Conservation (phyloP, 2,888 invertebrate species). For the Luffia ferchaultella region DNA sequence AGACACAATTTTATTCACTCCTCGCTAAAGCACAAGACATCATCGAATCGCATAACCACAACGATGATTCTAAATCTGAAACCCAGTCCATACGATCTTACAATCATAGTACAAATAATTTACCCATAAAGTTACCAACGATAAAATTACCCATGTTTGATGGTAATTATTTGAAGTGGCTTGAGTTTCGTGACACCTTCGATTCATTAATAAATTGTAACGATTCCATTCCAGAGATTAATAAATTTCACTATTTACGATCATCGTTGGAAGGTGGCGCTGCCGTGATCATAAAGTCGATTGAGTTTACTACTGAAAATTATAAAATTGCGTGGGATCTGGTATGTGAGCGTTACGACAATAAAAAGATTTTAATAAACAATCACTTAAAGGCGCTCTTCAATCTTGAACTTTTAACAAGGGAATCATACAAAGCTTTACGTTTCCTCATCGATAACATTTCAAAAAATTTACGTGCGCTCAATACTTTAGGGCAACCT, state of each 20-base stretch:
- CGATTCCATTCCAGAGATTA: neutral
- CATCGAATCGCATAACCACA: neutral
- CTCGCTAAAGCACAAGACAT: neutral
- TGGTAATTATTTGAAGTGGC: conserved; percentile 5
- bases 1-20: neutral
- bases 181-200: conserved; percentile 7
- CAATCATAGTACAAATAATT: neutral
- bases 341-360: conserved; percentile 1
- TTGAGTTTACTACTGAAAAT: conserved; percentile 3
- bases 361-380: too few relatives aligned
- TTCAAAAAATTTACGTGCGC: too few relatives aligned
- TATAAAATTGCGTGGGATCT: conserved; percentile 6
- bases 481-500: too few relatives aligned
- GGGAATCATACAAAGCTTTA: too few relatives aligned
- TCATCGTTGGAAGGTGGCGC: conserved; percentile 6
- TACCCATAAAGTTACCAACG: neutral
- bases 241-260: conserved; percentile 7
- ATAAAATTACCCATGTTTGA: conserved; percentile 6
- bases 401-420: too few relatives aligned
- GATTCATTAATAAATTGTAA: conserved; percentile 6
- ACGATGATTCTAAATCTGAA: neutral
- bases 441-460: too few relatives aligned
- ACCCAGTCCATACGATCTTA: neutral
- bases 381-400: too few relatives aligned
- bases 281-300: neutral